phyloP scores from a whole-genome alignment of 1,140 invertebrate genomes.

The Chlorops oryzae region DNA sequence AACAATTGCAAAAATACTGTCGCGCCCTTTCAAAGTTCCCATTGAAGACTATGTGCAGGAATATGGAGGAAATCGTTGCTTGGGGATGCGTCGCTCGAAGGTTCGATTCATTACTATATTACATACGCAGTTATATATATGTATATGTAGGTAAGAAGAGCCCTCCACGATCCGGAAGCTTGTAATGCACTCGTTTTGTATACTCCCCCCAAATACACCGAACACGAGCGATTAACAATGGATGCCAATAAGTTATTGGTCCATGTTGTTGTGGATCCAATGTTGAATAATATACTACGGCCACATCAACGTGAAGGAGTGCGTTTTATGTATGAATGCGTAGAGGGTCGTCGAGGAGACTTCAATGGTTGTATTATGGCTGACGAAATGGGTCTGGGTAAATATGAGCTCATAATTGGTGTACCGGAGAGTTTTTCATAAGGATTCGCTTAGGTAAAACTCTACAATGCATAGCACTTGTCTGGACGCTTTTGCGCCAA shows the following conservation, averaged over 20 bases:
- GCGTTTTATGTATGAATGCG: conserved; percentile 99
- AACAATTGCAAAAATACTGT: conserved; percentile 73
- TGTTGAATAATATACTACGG: conserved; percentile 80
- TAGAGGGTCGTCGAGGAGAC: conserved; percentile 75
- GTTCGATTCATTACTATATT: no score
- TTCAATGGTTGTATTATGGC: conserved; percentile 97
- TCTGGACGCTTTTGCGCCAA: conserved; percentile 91
- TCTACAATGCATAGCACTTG: conserved; percentile 92
- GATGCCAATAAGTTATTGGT: conserved; percentile 60
- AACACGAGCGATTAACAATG: conserved; percentile 36
- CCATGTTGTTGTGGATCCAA: conserved; percentile 91
- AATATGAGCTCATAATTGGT: neutral
- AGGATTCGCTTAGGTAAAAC: conserved; percentile 74
- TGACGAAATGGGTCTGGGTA: conserved; percentile 83
- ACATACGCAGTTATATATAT: no score
- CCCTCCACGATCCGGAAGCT: conserved; percentile 90
- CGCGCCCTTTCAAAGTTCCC: conserved; percentile 91
- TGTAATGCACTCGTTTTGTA: conserved; percentile 91
- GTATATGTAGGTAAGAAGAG: no score
- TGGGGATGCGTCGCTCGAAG: conserved; percentile 68
- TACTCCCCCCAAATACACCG: conserved; percentile 66
- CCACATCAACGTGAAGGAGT: conserved; percentile 99
- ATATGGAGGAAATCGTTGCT: conserved; percentile 52
- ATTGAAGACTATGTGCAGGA: conserved; percentile 82
- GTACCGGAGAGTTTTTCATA: neutral